Conservation (phyloP, 2,888 invertebrate species). For the Drosophila subsilvestris region DNA sequence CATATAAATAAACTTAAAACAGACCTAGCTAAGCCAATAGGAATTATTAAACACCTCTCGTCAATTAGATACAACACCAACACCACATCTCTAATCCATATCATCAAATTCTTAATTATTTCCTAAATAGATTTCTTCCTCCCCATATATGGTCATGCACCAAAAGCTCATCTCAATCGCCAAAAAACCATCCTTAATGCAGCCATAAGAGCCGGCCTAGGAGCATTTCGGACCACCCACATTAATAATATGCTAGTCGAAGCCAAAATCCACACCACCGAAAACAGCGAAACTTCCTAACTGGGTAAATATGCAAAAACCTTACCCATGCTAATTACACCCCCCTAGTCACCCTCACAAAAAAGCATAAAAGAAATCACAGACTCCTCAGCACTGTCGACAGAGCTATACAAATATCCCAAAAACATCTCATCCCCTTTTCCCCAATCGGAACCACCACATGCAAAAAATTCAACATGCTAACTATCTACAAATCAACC, state of each 20-base stretch:
- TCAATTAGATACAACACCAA: no score
- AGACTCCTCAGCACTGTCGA: background rate
- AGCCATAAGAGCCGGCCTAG: background rate
- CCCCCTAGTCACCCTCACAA: background rate
- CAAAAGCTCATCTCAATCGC: background rate
- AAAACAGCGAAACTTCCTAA: conserved; percentile 3
- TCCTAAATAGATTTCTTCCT: background rate
- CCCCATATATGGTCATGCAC: background rate
- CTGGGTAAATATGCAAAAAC: background rate
- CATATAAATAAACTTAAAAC: no score
- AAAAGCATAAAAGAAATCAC: background rate
- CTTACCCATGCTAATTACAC: background rate
- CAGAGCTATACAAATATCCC: background rate
- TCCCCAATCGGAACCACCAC: background rate
- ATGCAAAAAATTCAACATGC: background rate
- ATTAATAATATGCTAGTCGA: background rate
- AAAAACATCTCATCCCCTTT: background rate
- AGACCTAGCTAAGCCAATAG: no score
- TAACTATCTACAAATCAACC: no score
- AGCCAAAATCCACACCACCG: background rate
- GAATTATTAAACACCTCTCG: no score
- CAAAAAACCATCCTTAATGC: background rate
- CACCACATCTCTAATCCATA: no score
- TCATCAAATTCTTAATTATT: no score
- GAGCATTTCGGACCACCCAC: background rate